phyloP scores from a whole-genome alignment of 2,888 invertebrate genomes.

The Malacosoma neustria region DNA sequence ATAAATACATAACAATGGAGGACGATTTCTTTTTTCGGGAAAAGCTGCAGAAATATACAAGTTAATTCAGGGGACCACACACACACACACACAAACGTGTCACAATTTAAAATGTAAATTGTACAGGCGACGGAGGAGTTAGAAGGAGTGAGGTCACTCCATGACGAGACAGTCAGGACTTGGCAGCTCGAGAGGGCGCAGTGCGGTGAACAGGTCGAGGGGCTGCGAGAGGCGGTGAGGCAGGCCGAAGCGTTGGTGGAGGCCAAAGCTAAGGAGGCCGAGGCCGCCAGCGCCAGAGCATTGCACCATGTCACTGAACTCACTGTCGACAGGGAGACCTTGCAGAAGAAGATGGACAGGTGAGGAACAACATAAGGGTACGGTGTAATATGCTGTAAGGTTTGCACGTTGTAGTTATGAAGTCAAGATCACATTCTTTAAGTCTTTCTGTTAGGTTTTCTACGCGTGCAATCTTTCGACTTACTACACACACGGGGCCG shows the following conservation, averaged over 20 bases:
- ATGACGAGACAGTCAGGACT: slow-evolving; percentile 60
- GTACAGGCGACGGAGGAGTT: slow-evolving; percentile 57
- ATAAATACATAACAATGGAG: too few species aligned
- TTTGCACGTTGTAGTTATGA: too few species aligned
- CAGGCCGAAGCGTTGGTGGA: slow-evolving; percentile 18
- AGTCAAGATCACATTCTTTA: too few species aligned
- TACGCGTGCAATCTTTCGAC: too few species aligned
- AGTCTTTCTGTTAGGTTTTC: too few species aligned
- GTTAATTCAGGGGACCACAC: too few species aligned
- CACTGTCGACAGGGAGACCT: slow-evolving; percentile 56
- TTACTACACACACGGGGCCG: too few species aligned
- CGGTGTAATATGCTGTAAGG: too few species aligned
- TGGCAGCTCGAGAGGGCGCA: slow-evolving; percentile 34
- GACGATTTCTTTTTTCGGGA: too few species aligned
- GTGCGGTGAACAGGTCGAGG: slow-evolving; percentile 12
- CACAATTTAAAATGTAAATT: not conserved
- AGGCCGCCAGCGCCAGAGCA: slow-evolving; percentile 26
- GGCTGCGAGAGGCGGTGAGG: slow-evolving; percentile 18
- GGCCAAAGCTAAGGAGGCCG: slow-evolving; percentile 21
- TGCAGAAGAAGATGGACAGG: slow-evolving; percentile 54
- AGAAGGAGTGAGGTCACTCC: slow-evolving; percentile 65
- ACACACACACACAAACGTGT: too few species aligned
- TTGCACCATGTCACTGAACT: slow-evolving; percentile 52
- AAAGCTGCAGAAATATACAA: too few species aligned
- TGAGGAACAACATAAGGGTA: too few species aligned